Conservation (phyloP, 2,113 vertebrate species). For the Murina feae region DNA sequence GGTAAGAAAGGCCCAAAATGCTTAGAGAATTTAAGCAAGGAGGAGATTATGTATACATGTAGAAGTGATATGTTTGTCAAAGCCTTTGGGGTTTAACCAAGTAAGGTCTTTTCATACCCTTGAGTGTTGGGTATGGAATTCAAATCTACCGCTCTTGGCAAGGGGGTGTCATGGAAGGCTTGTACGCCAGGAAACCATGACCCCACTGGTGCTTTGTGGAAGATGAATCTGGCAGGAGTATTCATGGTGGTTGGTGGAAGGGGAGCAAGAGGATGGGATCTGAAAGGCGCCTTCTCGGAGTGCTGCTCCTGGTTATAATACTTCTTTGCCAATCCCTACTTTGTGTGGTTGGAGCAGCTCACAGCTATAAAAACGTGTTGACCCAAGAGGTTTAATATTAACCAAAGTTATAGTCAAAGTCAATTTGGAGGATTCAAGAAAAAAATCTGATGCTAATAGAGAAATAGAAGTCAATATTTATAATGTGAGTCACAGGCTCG, state of each 20-base stretch:
- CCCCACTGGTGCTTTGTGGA: background rate
- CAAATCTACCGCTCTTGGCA: constrained; percentile 26
- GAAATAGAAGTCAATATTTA: constrained; percentile 87
- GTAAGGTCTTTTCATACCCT: background rate
- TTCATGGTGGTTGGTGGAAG: background rate
- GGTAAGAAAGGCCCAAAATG: background rate
- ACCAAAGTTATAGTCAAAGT: constrained; percentile 85
- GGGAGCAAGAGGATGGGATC: background rate
- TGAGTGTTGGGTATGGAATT: background rate
- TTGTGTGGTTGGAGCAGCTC: constrained; percentile 81
- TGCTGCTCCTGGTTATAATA: constrained; percentile 76
- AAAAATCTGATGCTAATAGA: constrained; percentile 84
- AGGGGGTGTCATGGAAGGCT: background rate
- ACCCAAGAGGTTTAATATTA: constrained; percentile 85
- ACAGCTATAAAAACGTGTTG: constrained; percentile 85
- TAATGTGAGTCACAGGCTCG: constrained; percentile 83
- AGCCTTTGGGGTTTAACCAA: background rate
- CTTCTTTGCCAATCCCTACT: constrained; percentile 77
- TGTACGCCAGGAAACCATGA: background rate
- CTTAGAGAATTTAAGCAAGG: background rate
- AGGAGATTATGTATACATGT: background rate
- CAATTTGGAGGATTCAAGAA: constrained; percentile 83
- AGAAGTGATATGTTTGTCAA: background rate
- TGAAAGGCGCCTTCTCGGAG: constrained; percentile 73
- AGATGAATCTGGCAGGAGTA: background rate